These are phyloP conservation scores for Sarcoramphus papa DNA, from an alignment of 2,797 vertebrate genomes.

Conservation along the genomic window DNA sequence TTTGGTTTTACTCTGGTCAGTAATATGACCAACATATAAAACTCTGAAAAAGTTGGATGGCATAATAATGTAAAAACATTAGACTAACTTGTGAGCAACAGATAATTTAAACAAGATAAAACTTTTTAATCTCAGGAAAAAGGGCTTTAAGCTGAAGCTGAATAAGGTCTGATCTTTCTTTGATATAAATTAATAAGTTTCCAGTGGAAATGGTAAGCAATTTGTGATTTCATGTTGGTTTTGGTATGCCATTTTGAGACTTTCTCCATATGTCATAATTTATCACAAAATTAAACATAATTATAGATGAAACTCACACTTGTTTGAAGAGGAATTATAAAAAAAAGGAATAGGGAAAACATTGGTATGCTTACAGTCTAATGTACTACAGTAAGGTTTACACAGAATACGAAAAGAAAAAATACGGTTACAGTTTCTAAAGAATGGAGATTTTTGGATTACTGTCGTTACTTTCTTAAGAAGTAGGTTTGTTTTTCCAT, in stretches of 20 bases:
- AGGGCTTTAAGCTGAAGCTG: not conserved
- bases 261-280: not conserved
- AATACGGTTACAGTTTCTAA: not conserved
- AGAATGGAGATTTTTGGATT: not conserved
- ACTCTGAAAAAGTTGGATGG: not conserved
- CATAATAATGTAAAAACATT: not conserved
- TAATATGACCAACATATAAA: not conserved
- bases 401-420: not conserved
- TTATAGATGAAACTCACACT: not conserved
- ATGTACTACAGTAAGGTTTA: not conserved
- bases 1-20: not conserved
- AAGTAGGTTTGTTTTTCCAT: not conserved
- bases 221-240: not conserved
- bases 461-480: not conserved
- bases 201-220: not conserved
- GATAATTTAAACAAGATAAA: not conserved
- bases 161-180: not conserved
- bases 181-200: not conserved
- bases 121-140: not conserved
- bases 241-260: not conserved
- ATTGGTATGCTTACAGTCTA: not conserved
- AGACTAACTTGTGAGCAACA: not conserved
- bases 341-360: not conserved
- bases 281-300: not conserved
- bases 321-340: not conserved